Percentiles rank a stretch among this genome's conserved stretches.
phyloP scores from a whole-genome alignment of 2,888 invertebrate species.

The Sinhomidia bicolor region DNA sequence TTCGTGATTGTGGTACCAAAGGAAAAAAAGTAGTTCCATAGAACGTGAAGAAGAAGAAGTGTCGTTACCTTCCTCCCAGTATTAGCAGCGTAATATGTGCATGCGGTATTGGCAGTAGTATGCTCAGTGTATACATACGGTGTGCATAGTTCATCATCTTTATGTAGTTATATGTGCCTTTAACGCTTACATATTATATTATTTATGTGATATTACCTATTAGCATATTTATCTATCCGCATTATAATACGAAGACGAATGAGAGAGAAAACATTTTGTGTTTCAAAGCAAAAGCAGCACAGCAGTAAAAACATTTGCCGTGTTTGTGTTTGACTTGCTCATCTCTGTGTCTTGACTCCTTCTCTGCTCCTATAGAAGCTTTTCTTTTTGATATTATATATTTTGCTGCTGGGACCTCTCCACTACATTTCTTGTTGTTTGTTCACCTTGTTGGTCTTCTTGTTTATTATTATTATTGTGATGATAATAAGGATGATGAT shows the following conservation, averaged over 20 bases:
- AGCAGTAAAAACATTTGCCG: neutral
- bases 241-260: constrained; percentile 11
- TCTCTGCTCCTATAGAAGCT: neutral
- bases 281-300: neutral
- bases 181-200: neutral
- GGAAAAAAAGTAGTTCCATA: constrained; percentile 23
- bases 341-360: neutral
- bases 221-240: neutral
- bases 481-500: neutral
- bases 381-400: neutral
- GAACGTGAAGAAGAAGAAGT: neutral
- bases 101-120: neutral
- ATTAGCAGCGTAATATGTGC: neutral
- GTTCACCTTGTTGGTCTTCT: constrained; percentile 36
- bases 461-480: constrained; percentile 19
- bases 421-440: constrained; percentile 8
- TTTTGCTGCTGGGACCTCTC: constrained; percentile 17
- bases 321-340: constrained; percentile 25
- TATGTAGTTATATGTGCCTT: constrained; percentile 18
- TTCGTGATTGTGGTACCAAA: neutral
- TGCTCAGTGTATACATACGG: neutral
- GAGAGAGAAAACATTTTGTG: constrained; percentile 36
- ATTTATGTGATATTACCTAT: neutral
- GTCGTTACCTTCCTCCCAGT: neutral
- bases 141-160: constrained; percentile 18